Evolutionary conservation across 1,140 invertebrate species (phyloP), one percentile per base, ranked within the genome.

Genomic region (Helicoverpa armigera): DNA sequence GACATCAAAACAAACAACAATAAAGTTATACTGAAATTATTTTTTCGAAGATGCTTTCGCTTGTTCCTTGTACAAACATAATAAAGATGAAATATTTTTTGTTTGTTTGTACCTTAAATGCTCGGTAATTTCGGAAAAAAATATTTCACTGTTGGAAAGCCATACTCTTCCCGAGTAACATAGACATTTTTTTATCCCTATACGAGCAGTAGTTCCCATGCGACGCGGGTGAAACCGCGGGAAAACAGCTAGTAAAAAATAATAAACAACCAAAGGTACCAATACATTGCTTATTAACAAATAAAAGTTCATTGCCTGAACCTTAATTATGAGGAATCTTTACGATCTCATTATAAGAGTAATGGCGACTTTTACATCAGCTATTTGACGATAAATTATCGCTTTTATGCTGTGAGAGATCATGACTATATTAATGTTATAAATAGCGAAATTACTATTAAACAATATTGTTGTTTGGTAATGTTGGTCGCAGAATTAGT

Each of bases 291-390:
- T 53, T 70, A 53, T 29, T 72, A 72, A 72, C 12, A 54, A 67
- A 60, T 63, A 60, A 77, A 77, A 29, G 65, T 12, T 69, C 12
- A 48, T n/a, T 4, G 1, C 63, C 10, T 13, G 16, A 4, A 70
- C 58, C 74, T 81, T 81, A 54, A 81, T 81, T 70, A 81, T 67
- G 50, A 2, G 14, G 43, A 12, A 65, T 54, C 43, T 83, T 83
- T 81, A 83, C 70, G 80, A 83, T 14, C 51, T 79, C 61, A 83
- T 83, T 76, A 83, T 54, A 31, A 75, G 78, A 76, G 76, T 83
- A 75, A 83, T 54, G 80, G 63, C 80, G 48, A 79, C 75, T 65
- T 70, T 79, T 74, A 83, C 51, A 50, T 69, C 51, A 14, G 31
- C 16, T 73, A 73, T 65, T 81, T 31, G 50, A 73, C 54, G 53